Base-by-base conservation (phyloP, 2,797 vertebrate species). In the Valencia hispanica region DNA sequence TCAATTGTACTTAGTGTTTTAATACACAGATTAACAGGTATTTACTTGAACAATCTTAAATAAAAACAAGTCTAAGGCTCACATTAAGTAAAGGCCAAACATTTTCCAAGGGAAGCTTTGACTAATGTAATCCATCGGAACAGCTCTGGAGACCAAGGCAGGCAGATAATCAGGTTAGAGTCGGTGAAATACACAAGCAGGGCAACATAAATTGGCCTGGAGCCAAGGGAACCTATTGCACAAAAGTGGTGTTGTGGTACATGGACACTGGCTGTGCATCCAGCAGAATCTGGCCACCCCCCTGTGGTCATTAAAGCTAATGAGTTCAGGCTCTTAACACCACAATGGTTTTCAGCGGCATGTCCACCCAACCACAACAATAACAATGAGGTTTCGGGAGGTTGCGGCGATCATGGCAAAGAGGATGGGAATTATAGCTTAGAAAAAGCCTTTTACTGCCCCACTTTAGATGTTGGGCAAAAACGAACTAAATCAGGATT, bases 81-180 rank as follows among this genome's bases (percentile, higher is more conserved):
- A 84, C 84, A 79, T 92, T 88, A 75, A 86, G 77, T 89, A 91
- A 91, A 86, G 88, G 85, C 86, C 51, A 39, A 82, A 80, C 87
- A 80, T 75, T 87, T 91, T 91, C 86, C 85, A 79, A 84, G 70
- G 84, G 78, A 88, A 87, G 88, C 88, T 91, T 92, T 85, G 86
- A 88, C 87, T 92, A 94, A 94, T 94, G 92, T 88, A 75, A 94
- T 94, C 88, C 92, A 87, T 91, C 85, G 87, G 88, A 91, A 80
- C 86, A 78, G 84, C 90, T 90, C 90, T 51, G 79, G 82, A 86
- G 87, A 84, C 80, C 66, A 55, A 82, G 76, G 86, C 74, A 75
- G 80, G 80, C 70, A 55, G 70, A 84, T 92, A 93, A 94, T 93
- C 93, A 90, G 85, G 88, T 90, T 91, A 88, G 87, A 92, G 89